Evolutionary conservation across 2,113 vertebrate genomes (phyloP).

Genomic region (Gasterosteus nipponicus): DNA sequence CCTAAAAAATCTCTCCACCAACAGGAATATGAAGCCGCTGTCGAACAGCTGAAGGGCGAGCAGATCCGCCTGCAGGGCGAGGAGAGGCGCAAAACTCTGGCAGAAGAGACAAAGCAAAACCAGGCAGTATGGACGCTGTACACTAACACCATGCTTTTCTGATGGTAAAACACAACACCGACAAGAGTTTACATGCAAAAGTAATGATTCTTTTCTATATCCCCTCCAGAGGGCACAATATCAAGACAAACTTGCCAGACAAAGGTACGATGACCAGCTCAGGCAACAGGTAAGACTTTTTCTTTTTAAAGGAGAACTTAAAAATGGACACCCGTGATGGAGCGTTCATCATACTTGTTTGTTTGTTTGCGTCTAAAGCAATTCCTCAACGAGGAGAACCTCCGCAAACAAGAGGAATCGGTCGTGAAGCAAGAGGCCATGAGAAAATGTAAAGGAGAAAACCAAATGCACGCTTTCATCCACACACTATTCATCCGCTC

Average conservation of each 20-base stretch:
- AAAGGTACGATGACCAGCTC: constrained; percentile 91
- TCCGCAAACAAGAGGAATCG: constrained; percentile 91
- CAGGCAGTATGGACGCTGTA: constrained; percentile 83
- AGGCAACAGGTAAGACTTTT: constrained; percentile 85
- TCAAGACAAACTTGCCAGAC: constrained; percentile 90
- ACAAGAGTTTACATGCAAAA: not conserved
- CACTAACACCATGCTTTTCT: not conserved
- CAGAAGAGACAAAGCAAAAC: constrained; percentile 90
- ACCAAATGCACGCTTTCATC: not conserved
- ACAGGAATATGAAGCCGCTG: constrained; percentile 90
- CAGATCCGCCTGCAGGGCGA: constrained; percentile 89
- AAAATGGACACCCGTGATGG: not conserved
- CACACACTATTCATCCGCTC: not conserved
- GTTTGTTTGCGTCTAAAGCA: constrained; percentile 76
- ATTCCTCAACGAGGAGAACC: constrained; percentile 88
- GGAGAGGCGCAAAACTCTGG: constrained; percentile 88
- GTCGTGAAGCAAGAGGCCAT: constrained; percentile 93
- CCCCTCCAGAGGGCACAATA: constrained; percentile 83
- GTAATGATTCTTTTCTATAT: not conserved
- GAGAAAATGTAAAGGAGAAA: constrained; percentile 81
- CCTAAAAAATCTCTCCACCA: not conserved
- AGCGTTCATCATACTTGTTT: not conserved
- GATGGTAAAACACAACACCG: not conserved
- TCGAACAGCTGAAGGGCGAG: constrained; percentile 90
- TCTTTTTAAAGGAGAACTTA: not conserved